These are phyloP conservation scores for Peribatodes rhomboidaria DNA, from an alignment of 2,888 invertebrate species.

Conservation along the genomic window DNA sequence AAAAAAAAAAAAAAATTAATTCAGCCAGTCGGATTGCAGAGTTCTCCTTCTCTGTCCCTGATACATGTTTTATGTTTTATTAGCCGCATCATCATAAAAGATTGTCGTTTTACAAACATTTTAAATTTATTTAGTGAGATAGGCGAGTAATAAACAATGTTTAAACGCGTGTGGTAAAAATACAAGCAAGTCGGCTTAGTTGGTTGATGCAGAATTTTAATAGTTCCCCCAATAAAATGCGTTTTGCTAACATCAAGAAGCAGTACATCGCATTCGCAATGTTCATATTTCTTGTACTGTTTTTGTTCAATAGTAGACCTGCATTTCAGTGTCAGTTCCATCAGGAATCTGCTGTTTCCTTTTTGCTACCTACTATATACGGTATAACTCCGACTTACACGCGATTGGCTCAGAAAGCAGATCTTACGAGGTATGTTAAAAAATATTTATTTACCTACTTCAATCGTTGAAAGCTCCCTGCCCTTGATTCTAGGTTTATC, in stretches of 20 bases:
- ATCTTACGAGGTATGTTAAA: constrained; percentile 91
- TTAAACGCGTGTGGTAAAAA: constrained; percentile 32
- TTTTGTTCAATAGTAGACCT: constrained; percentile 79
- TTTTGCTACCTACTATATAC: constrained; percentile 90
- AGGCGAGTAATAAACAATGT: constrained; percentile 24
- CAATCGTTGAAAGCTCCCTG: constrained; percentile 62
- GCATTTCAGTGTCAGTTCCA: constrained; percentile 79
- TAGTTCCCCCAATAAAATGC: constrained; percentile 67
- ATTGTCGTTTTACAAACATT: constrained; percentile 23
- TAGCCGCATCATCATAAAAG: background rate
- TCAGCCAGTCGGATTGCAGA: no score
- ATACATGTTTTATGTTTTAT: no score
- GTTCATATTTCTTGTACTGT: constrained; percentile 78
- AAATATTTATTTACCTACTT: constrained; percentile 48
- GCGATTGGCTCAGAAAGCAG: constrained; percentile 96
- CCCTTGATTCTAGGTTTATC: constrained; percentile 68
- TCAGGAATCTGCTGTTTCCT: constrained; percentile 66
- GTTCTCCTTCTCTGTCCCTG: no score
- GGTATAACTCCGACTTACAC: constrained; percentile 97
- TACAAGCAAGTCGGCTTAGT: constrained; percentile 30
- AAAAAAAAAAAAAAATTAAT: no score
- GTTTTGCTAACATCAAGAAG: constrained; percentile 80
- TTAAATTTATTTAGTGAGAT: background rate
- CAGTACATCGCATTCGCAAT: constrained; percentile 80
- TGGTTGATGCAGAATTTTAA: constrained; percentile 21